Evolutionary conservation across 2,888 invertebrate genomes (phyloP).

Genomic region (Bimastos eiseni): DNA sequence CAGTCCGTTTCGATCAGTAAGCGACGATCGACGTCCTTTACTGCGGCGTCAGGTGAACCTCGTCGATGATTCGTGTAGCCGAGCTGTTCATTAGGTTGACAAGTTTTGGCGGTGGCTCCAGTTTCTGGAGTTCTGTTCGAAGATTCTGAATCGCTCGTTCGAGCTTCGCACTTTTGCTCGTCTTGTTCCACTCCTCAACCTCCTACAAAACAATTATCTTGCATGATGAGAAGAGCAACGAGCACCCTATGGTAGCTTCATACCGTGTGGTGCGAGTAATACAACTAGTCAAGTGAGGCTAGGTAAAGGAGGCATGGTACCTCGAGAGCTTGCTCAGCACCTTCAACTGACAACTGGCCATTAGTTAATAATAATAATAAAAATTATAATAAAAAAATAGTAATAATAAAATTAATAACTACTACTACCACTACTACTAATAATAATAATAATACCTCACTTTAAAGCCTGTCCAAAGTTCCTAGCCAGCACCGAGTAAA

Average conservation of each 20-base stretch:
- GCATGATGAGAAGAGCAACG: not conserved
- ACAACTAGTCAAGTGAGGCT: not conserved
- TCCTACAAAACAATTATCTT: conserved; percentile 45
- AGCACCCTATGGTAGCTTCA: not conserved
- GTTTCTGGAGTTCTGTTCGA: conserved; percentile 46
- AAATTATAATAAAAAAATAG: too few relatives aligned
- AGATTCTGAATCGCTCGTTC: conserved; percentile 46
- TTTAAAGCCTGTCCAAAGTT: not conserved
- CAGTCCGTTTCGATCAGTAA: not conserved
- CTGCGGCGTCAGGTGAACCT: not conserved
- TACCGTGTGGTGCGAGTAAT: not conserved
- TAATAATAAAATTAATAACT: not conserved
- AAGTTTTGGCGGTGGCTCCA: conserved; percentile 45
- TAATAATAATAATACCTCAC: not conserved
- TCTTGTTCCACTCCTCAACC: conserved; percentile 48
- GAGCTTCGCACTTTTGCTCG: conserved; percentile 44
- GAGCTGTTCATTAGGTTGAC: conserved; percentile 35
- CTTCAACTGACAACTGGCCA: too few relatives aligned
- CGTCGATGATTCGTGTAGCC: not conserved
- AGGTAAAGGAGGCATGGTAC: too few relatives aligned
- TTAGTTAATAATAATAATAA: not conserved
- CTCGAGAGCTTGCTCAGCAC: too few relatives aligned
- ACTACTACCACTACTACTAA: not conserved
- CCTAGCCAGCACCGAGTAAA: not conserved
- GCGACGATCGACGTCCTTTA: not conserved